Evolutionary conservation across 2,888 invertebrate genomes (phyloP).

Genomic region (Chrysina gloriosa): DNA sequence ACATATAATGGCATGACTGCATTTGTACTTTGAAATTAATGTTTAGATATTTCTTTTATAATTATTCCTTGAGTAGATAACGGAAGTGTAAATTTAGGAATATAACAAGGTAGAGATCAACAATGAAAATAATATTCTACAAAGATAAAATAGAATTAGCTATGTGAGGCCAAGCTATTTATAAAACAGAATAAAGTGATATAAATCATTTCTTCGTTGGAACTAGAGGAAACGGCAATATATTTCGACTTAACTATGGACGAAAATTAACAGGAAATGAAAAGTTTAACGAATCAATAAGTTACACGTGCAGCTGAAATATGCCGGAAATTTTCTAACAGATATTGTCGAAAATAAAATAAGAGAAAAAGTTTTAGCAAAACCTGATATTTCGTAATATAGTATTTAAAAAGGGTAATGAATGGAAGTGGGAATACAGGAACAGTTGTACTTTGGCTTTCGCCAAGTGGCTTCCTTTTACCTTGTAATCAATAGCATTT

Average conservation of each 20-base stretch:
- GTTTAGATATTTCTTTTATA: too few species aligned
- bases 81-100: not conserved
- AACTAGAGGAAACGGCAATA: constrained; percentile 23
- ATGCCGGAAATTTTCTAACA: not conserved
- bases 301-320: not conserved
- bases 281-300: constrained; percentile 27
- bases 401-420: not conserved
- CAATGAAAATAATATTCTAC: not conserved
- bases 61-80: not conserved
- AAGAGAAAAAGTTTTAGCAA: not conserved
- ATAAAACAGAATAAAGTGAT: constrained; percentile 16
- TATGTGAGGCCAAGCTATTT: not conserved
- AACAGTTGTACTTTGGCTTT: not conserved
- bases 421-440: not conserved
- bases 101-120: not conserved
- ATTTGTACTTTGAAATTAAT: too few species aligned
- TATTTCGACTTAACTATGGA: constrained; percentile 9
- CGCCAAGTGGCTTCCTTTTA: not conserved
- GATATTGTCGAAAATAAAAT: not conserved
- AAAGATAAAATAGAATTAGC: not conserved
- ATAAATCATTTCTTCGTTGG: constrained; percentile 9
- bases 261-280: constrained; percentile 28
- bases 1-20: too few species aligned
- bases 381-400: not conserved
- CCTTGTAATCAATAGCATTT: not conserved